Base-by-base conservation (phyloP, 2,797 vertebrate species). In the Aeoliscus strigatus region DNA sequence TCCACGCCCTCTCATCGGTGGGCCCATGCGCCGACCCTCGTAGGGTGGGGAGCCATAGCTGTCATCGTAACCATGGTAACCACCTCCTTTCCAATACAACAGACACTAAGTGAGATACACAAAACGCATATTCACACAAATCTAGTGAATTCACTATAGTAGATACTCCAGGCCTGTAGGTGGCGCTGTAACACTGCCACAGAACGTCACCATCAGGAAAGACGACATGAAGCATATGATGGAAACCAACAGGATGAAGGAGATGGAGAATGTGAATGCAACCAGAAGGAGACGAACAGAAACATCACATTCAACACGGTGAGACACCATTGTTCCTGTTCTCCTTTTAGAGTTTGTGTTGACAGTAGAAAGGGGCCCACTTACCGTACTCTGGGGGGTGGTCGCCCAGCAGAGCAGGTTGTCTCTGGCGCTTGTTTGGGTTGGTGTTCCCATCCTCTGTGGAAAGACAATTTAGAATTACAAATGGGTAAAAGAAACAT, bases 301-400 rank as follows among this genome's bases (percentile, higher is more conserved):
- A n/a, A n/a, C n/a, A n/a, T n/a, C n/a, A n/a, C n/a, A n/a, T n/a
- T n/a, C n/a, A n/a, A n/a, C n/a, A n/a, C n/a, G n/a, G n/a, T n/a
- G n/a, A n/a, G n/a, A n/a, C n/a, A n/a, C n/a, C n/a, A n/a, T n/a
- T n/a, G n/a, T n/a, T n/a, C n/a, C n/a, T n/a, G n/a, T n/a, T n/a
- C n/a, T n/a, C n/a, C n/a, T n/a, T n/a, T n/a, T n/a, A n/a, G n/a
- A n/a, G n/a, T n/a, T n/a, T n/a, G n/a, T n/a, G n/a, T n/a, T n/a
- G n/a, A 21, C 18, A 21, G 3, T 21, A 21, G 6, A 3, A 21
- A 21, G 6, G 18, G 3, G 18, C 18, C 6, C 39, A 40, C 88
- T 90, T 81, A 97, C 94, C 91, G 31, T 93, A 96, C 80, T 97
- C 94, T 18, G 93, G 90, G 9, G 93, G 93, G 66, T 96, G 94